A percentile compares a stretch with the other conserved stretches of the same genome.
Conservation (phyloP, 2,888 invertebrate species). For the Gastrophysa polygoni region DNA sequence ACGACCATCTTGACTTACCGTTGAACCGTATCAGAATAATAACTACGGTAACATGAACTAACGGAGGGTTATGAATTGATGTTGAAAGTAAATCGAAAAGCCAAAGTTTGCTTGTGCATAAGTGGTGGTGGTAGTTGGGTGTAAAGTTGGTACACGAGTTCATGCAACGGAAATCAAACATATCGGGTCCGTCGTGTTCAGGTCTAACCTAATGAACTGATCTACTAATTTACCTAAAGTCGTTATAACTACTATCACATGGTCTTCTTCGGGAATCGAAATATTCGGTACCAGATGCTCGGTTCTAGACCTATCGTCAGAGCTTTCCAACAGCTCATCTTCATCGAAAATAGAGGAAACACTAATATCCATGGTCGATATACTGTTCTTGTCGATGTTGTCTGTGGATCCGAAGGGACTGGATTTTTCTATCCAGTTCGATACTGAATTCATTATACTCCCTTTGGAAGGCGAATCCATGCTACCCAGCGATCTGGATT, state of each 20-base stretch:
- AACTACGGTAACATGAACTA: constrained; percentile 35
- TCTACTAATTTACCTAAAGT: constrained; percentile 9
- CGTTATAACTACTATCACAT: constrained; percentile 1
- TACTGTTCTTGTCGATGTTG: constrained; percentile 40
- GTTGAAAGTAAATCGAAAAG: constrained; percentile 40
- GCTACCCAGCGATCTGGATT: constrained; percentile 48
- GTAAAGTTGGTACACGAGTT: constrained; percentile 21
- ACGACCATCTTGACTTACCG: constrained; percentile 37
- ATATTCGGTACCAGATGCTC: constrained; percentile 46
- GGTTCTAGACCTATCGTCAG: constrained; percentile 34
- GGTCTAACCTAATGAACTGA: constrained; percentile 30
- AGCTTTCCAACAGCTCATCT: constrained; percentile 40
- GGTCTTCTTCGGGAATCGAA: constrained; percentile 39
- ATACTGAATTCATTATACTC: constrained; percentile 53
- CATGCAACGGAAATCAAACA: constrained; percentile 54
- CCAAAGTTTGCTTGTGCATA: constrained; percentile 52
- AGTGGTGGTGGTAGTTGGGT: constrained; percentile 25
- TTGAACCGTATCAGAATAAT: constrained; percentile 40
- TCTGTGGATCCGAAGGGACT: constrained; percentile 51
- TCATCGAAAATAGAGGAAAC: constrained; percentile 46
- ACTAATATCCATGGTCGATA: constrained; percentile 43
- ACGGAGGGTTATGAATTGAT: constrained; percentile 35
- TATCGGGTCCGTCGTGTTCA: constrained; percentile 54
- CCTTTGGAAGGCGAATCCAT: constrained; percentile 51
- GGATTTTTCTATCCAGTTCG: constrained; percentile 54